phyloP scores from a whole-genome alignment of 2,888 invertebrate genomes.

The Aleiodes leptofemur region DNA sequence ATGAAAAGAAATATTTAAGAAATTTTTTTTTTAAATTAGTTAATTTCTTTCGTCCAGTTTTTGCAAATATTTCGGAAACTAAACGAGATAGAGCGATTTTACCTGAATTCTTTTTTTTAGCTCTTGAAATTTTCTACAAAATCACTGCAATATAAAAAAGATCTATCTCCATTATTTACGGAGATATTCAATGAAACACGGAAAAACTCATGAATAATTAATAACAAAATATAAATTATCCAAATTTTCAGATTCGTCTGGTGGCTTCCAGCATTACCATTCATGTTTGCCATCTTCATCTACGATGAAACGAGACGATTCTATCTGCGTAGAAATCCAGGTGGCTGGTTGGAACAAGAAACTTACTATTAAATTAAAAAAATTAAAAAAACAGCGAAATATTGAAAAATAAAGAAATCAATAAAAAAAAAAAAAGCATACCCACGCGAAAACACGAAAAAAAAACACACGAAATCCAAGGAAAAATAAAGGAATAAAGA shows the following conservation, averaged over 20 bases:
- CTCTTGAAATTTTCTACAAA: not conserved
- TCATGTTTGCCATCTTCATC: slow-evolving; percentile 98
- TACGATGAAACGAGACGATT: slow-evolving; percentile 99
- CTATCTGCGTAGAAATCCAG: slow-evolving; percentile 97
- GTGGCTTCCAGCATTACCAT: slow-evolving; percentile 99
- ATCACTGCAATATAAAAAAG: no score
- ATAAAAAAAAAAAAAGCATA: slow-evolving; percentile 64
- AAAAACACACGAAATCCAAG: slow-evolving; percentile 45
- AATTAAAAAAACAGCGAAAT: slow-evolving; percentile 55
- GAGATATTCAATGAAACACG: not conserved
- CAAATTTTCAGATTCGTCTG: slow-evolving; percentile 89
- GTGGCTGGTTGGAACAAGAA: slow-evolving; percentile 99
- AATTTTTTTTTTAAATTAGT: no score
- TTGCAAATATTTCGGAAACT: no score
- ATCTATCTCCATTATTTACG: not conserved
- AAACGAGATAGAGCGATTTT: no score
- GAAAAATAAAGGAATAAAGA: slow-evolving; percentile 41
- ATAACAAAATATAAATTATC: no score
- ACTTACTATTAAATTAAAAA: slow-evolving; percentile 91
- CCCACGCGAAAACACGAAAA: slow-evolving; percentile 66
- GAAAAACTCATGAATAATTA: not conserved
- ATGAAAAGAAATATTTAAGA: no score
- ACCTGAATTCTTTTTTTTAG: not conserved
- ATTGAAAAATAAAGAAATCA: slow-evolving; percentile 71
- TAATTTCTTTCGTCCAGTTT: no score